Conservation (phyloP, 2,888 invertebrate genomes). For the Mallateleia sp. region DNA sequence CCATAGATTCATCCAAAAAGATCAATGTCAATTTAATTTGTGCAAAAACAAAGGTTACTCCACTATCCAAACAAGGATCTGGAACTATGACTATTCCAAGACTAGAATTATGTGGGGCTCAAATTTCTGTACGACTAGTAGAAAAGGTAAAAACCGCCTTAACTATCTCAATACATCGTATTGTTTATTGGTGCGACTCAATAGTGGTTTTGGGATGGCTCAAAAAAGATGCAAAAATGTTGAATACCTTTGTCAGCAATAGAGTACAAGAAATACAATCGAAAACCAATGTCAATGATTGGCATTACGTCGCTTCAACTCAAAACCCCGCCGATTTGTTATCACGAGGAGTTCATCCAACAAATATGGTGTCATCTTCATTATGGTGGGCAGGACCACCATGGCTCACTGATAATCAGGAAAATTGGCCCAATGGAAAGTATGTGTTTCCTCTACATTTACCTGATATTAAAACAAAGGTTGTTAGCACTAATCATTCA, state of each 20-base stretch:
- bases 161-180: conserved; percentile 23
- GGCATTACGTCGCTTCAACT: conserved; percentile 5
- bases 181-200: conserved; percentile 79
- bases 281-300: neutral
- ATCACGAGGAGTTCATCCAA: neutral
- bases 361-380: neutral
- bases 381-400: conserved; percentile 19
- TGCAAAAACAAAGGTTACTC: conserved; percentile 51
- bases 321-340: conserved; percentile 7
- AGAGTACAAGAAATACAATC: conserved; percentile 13
- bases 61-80: neutral
- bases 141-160: conserved; percentile 4
- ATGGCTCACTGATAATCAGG: neutral
- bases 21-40: conserved; percentile 24
- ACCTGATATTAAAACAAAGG: neutral
- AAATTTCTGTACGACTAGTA: conserved; percentile 11
- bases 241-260: conserved; percentile 16
- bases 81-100: conserved; percentile 43
- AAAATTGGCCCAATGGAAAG: neutral
- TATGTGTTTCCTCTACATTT: neutral
- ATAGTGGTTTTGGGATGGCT: conserved; percentile 79
- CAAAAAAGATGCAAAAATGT: conserved; percentile 36
- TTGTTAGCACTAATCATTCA: neutral
- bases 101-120: conserved; percentile 60
- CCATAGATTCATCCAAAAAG: neutral